Evolutionary conservation across 2,113 vertebrate genomes (phyloP).

Genomic region (Mesocricetus auratus): DNA sequence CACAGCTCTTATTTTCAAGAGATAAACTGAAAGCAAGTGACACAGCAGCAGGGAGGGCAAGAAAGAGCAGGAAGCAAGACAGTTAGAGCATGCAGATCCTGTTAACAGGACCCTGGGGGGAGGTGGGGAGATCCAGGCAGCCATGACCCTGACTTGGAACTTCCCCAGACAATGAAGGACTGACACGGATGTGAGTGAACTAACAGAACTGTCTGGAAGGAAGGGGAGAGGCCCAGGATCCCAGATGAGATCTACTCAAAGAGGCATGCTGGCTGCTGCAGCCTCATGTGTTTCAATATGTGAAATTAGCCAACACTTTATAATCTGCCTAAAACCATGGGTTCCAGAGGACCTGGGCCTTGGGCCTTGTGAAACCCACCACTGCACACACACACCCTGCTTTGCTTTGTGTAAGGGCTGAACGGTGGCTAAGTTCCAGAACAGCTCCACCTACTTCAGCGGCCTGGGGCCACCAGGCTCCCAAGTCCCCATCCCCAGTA

Average conservation of each 20-base stretch:
- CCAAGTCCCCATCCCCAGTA: background rate
- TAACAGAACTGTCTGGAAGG: background rate
- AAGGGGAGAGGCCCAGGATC: background rate
- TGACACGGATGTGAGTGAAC: rapidly evolving
- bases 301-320: background rate
- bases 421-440: background rate
- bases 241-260: background rate
- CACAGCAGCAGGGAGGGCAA: background rate
- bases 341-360: background rate
- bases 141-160: background rate
- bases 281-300: background rate
- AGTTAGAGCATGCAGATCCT: rapidly evolving
- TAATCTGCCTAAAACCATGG: background rate
- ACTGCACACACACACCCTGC: background rate
- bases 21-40: background rate
- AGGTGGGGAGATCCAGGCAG: background rate
- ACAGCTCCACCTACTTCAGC: background rate
- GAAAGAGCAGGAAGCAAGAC: background rate
- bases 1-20: background rate
- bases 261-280: background rate
- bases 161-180: background rate
- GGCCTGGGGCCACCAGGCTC: background rate
- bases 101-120: background rate
- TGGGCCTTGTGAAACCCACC: rapidly evolving
- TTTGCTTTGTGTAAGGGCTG: background rate